Percentiles rank a stretch among this genome's conserved stretches.
phyloP scores from a whole-genome alignment of 2,888 invertebrate genomes.

The Chirona hameri region DNA sequence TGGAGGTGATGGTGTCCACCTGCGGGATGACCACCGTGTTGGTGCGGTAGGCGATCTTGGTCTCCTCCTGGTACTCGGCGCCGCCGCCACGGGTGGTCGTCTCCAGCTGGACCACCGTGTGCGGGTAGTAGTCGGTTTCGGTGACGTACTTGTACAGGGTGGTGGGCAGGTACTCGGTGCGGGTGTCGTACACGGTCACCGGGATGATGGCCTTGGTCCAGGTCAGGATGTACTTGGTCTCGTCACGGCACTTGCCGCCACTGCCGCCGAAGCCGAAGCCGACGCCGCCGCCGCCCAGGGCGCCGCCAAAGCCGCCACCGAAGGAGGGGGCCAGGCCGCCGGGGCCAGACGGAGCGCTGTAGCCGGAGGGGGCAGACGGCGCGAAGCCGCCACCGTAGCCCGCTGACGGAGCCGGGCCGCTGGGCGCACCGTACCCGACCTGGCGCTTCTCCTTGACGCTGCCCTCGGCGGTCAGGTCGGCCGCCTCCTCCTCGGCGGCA shows the following conservation, averaged over 20 bases:
- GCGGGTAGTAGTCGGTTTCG: conserved; percentile 23
- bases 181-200: conserved; percentile 26
- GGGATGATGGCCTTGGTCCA: conserved; percentile 28
- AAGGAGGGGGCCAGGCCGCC: conserved; percentile 6
- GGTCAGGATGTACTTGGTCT: conserved; percentile 30
- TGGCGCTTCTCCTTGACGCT: not conserved
- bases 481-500: not conserved
- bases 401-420: not conserved
- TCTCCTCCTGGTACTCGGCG: conserved; percentile 22
- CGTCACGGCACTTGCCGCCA: conserved; percentile 25
- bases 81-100: conserved; percentile 26
- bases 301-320: not conserved
- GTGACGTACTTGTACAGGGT: conserved; percentile 28
- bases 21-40: conserved; percentile 24
- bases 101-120: conserved; percentile 23
- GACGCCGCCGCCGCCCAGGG: not conserved
- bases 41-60: conserved; percentile 30
- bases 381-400: not conserved
- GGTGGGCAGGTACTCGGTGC: conserved; percentile 30
- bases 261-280: not conserved
- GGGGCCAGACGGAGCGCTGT: not conserved
- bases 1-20: conserved; percentile 23
- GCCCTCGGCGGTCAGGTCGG: no score
- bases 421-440: not conserved
- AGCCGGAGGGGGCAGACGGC: not conserved